A percentile compares a stretch with the other conserved stretches of the same genome.
Evolutionary conservation across 2,888 invertebrate species (phyloP).

Genomic region (Drosophila melanosoma): DNA sequence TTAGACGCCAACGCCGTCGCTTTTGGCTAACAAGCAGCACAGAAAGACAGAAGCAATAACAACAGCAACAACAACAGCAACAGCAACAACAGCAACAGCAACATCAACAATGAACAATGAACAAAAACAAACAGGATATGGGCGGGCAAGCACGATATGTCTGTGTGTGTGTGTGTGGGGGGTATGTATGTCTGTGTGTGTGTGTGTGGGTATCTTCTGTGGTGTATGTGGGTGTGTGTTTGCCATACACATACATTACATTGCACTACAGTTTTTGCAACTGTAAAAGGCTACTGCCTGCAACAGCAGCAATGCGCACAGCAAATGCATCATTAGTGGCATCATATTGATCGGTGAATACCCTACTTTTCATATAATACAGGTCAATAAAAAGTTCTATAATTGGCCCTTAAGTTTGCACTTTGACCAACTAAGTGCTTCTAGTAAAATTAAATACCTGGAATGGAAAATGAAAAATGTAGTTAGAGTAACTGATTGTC

Average conservation of each 20-base stretch:
- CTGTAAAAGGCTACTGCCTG: conserved; percentile 54
- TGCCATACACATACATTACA: conserved; percentile 54
- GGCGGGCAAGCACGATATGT: conserved; percentile 59
- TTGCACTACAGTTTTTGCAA: conserved; percentile 67
- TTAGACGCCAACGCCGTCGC: conserved; percentile 59
- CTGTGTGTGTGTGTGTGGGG: conserved; percentile 19
- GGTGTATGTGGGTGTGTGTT: conserved; percentile 28
- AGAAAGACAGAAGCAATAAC: conserved; percentile 37
- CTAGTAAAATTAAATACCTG: background rate
- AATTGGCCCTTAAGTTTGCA: background rate
- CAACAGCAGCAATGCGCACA: conserved; percentile 15
- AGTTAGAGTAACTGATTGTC: background rate
- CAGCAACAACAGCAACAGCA: conserved; percentile 8
- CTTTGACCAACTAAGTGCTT: background rate
- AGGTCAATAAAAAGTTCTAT: background rate
- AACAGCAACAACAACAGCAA: conserved; percentile 13
- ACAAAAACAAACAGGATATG: conserved; percentile 74
- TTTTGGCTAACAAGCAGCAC: conserved; percentile 66
- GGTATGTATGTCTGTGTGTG: conserved; percentile 5
- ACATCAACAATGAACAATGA: conserved; percentile 39
- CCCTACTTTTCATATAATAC: conserved; percentile 2
- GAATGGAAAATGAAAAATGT: background rate
- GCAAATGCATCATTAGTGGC: conserved; percentile 7
- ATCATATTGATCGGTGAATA: conserved; percentile 3
- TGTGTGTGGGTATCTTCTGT: conserved; percentile 10